Percentiles rank a stretch among this genome's conserved stretches.
These are phyloP conservation scores for Clistopyga incitator DNA, from an alignment of 2,888 invertebrate genomes.

Conservation along the genomic window DNA sequence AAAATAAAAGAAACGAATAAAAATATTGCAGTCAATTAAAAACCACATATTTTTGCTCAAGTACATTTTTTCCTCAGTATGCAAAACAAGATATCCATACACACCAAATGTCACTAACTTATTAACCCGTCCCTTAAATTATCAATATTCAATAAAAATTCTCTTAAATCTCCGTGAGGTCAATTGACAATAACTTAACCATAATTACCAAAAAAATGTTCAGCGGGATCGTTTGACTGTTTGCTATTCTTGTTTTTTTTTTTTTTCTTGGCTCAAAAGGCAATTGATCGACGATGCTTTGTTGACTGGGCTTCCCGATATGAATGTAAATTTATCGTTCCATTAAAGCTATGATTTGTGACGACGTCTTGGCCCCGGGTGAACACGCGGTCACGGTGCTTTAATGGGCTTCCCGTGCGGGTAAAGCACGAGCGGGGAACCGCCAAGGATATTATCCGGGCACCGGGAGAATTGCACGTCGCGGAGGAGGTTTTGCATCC, in stretches of 20 bases:
- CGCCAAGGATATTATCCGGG: conserved; percentile 18
- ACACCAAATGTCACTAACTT: no score
- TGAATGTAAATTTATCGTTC: conserved; percentile 72
- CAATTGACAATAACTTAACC: no score
- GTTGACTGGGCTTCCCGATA: conserved; percentile 54
- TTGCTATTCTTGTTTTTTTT: background rate
- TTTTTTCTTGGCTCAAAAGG: background rate
- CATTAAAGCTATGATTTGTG: conserved; percentile 72
- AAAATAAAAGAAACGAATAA: no score
- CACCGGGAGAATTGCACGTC: conserved; percentile 1
- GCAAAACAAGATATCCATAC: no score
- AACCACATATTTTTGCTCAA: no score
- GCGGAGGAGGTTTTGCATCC: conserved; percentile 61
- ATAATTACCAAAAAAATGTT: no score
- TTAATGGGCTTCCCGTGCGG: conserved; percentile 71
- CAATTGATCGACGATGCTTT: conserved; percentile 1
- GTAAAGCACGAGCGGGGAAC: conserved; percentile 56
- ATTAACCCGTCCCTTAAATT: no score
- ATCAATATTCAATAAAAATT: no score
- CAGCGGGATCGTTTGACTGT: background rate
- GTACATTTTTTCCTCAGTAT: no score
- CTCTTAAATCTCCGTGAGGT: no score
- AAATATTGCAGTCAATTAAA: no score
- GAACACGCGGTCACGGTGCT: conserved; percentile 60
- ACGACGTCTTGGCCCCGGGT: conserved; percentile 42